A percentile compares a stretch with the other conserved stretches of the same genome.
Evolutionary conservation across 1,140 invertebrate species (phyloP).

Genomic region (Cydia splendana): DNA sequence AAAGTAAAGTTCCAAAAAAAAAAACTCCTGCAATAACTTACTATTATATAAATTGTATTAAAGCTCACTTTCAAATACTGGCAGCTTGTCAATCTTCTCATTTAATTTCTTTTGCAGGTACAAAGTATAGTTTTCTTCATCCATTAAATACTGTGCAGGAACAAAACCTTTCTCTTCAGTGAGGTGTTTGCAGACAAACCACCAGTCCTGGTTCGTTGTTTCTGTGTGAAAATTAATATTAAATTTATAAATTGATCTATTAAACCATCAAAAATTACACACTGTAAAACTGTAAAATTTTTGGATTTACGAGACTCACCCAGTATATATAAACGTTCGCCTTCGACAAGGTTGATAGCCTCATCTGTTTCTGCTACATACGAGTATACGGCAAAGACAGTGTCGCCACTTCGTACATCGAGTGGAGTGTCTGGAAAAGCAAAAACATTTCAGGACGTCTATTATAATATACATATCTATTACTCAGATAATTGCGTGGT

Average conservation of each 20-base stretch:
- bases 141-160: constrained; percentile 92
- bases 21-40: constrained; percentile 25
- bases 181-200: constrained; percentile 94
- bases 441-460: not conserved
- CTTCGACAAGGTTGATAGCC: constrained; percentile 93
- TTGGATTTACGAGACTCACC: constrained; percentile 73
- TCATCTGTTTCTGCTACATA: constrained; percentile 94
- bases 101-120: constrained; percentile 93
- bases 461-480: no score
- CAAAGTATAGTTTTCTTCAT: constrained; percentile 88
- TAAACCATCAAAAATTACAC: not conserved
- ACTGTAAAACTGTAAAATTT: not conserved
- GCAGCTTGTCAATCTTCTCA: constrained; percentile 94
- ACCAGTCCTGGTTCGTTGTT: constrained; percentile 91
- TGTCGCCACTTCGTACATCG: constrained; percentile 86
- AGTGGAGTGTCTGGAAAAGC: constrained; percentile 60
- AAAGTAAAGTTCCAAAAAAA: constrained; percentile 18
- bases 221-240: constrained; percentile 72
- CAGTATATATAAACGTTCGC: constrained; percentile 92
- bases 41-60: constrained; percentile 14
- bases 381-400: constrained; percentile 90
- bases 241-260: not conserved
- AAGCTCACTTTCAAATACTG: constrained; percentile 93
- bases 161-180: constrained; percentile 96
- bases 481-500: no score